Base-by-base conservation (phyloP, 2,888 invertebrate genomes). In the Leistus spinibarbis region DNA sequence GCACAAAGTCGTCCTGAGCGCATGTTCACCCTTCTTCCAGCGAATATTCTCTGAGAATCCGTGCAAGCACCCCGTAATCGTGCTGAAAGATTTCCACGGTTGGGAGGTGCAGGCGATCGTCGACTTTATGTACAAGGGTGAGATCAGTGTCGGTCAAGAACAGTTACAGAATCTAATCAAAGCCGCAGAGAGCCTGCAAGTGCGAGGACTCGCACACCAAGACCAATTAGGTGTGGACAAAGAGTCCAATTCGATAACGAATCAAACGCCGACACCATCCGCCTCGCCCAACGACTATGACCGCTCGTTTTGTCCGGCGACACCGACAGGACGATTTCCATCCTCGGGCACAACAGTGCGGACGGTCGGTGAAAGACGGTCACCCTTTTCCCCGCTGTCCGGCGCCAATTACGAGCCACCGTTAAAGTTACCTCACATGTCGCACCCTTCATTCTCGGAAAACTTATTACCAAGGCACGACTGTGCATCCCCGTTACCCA, bases 51-150 rank as follows among this genome's bases (percentile, higher is more conserved):
- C 93, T 81, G 96, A 96, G 84, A 95, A 95, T 82, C 96, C 96
- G 72, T 96, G 96, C 89, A 95, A 96, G 85, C 96, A 97, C 85
- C 96, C 96, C 57, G 95, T 96, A 80, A 95, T 97, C 83, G 95
- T 96, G 80, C 87, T 97, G 77, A 96, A 96, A 85, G 96, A 96
- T 87, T 94, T 95, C 84, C 91, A 91, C 81, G 94, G 93, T 79
- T 94, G 95, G 91, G 95, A 96, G 82, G 92, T 97, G 77, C 94
- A 95, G 82, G 94, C 95, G 53, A 93, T 96, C 77, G 93, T 96
- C 77, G 95, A 95, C 86, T 97, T 96, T 83, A 96, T 96, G 95
- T 97, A 97, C 87, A 93, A 94, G 79, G 96, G 96, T 54, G 95
- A 96, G 87, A 95, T 96, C 80, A 94, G 94, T 79, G 95, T 96